Conservation (phyloP, 2,888 invertebrate species). For the Drosophila gaucha region DNA sequence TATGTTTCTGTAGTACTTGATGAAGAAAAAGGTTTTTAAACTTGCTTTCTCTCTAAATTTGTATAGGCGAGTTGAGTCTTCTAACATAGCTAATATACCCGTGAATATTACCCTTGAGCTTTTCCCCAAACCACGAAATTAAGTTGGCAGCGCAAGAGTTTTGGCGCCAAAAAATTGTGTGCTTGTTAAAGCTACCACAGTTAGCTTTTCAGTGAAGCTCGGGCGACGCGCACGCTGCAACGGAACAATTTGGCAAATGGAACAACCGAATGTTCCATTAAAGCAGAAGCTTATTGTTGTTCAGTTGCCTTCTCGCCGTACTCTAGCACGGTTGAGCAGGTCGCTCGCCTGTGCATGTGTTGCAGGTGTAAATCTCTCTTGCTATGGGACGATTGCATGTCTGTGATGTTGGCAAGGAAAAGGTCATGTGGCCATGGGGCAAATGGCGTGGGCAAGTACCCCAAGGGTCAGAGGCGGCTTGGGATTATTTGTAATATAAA, state of each 20-base stretch:
- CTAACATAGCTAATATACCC: conserved; percentile 16
- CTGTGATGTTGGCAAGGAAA: conserved; percentile 10
- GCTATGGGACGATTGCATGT: conserved; percentile 18
- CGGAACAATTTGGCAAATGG: conserved; percentile 40
- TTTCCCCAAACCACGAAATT: conserved; percentile 28
- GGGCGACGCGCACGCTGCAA: conserved; percentile 4
- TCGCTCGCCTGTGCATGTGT: not conserved
- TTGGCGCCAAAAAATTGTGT: conserved; percentile 53
- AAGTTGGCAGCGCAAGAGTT: conserved; percentile 33
- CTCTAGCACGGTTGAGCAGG: conserved; percentile 6
- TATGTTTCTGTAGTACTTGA: no score
- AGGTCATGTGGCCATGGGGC: conserved; percentile 35
- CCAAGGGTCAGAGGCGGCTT: conserved; percentile 8
- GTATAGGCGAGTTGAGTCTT: no score
- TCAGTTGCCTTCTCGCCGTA: conserved; percentile 29
- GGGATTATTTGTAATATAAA: conserved; percentile 29
- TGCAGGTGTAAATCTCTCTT: no score
- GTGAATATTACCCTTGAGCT: conserved; percentile 12
- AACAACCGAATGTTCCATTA: conserved; percentile 26
- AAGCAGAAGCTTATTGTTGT: conserved; percentile 14
- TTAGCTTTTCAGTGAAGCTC: conserved; percentile 44
- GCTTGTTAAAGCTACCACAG: conserved; percentile 31
- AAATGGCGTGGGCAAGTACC: conserved; percentile 13
- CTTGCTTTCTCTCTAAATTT: no score
- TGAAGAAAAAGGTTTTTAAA: no score